phyloP scores from a whole-genome alignment of 2,113 vertebrate species.

The Boleophthalmus pectinirostris region DNA sequence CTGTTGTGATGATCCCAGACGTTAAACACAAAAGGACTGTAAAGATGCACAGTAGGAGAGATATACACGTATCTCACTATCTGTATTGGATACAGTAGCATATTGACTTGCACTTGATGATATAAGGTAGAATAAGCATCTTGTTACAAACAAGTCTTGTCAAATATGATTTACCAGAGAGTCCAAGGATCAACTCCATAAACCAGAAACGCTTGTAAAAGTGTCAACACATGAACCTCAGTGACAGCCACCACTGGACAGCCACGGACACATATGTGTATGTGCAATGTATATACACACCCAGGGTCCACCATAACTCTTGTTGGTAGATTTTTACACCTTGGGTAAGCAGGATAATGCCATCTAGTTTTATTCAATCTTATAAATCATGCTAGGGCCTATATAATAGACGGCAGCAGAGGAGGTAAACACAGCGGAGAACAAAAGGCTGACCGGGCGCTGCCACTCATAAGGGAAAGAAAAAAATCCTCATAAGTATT shows the following conservation, averaged over 20 bases:
- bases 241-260: constrained; percentile 29
- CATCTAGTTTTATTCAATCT: constrained; percentile 46
- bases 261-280: constrained; percentile 24
- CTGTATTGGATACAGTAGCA: constrained; percentile 35
- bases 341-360: constrained; percentile 41
- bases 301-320: constrained; percentile 38
- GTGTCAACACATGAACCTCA: constrained; percentile 43
- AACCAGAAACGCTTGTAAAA: constrained; percentile 45
- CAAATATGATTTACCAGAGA: constrained; percentile 43
- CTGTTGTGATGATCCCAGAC: neutral
- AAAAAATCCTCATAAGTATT: constrained; percentile 50
- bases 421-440: constrained; percentile 39
- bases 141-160: constrained; percentile 55
- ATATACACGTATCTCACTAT: constrained; percentile 37
- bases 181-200: constrained; percentile 42
- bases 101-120: constrained; percentile 43
- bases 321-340: constrained; percentile 35
- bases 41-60: constrained; percentile 41
- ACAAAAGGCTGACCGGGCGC: constrained; percentile 53
- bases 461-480: constrained; percentile 10
- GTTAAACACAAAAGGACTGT: constrained; percentile 12
- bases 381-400: constrained; percentile 55
- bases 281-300: constrained; percentile 10
- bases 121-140: constrained; percentile 38
- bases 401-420: constrained; percentile 31